phyloP scores from a whole-genome alignment of 2,113 vertebrate species.

The Oxyura jamaicensis region DNA sequence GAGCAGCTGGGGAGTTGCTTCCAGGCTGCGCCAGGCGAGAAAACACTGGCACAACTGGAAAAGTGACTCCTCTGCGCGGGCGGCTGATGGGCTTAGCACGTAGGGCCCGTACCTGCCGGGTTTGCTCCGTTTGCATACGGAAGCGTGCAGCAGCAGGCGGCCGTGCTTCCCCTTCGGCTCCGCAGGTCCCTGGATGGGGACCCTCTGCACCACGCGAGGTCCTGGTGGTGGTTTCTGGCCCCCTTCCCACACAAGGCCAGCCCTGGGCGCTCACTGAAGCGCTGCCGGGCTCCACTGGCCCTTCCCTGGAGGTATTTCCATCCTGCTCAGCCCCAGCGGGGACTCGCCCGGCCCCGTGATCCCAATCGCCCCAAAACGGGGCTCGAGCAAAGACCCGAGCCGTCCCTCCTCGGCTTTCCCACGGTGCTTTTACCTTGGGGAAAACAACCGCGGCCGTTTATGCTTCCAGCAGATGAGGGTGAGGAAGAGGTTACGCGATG shows the following conservation, averaged over 20 bases:
- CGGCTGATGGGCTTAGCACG: not conserved
- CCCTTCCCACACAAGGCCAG: not conserved
- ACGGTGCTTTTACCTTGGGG: constrained; percentile 13
- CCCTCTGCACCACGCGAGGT: not conserved
- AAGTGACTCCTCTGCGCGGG: not conserved
- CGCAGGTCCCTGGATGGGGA: accelerated
- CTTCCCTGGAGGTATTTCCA: not conserved
- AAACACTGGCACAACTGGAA: constrained; percentile 45
- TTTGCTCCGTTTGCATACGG: not conserved
- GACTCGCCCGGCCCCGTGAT: not conserved
- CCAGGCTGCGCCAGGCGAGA: not conserved
- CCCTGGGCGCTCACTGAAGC: not conserved
- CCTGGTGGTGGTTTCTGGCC: not conserved
- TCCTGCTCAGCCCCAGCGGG: not conserved
- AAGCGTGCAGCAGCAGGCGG: not conserved
- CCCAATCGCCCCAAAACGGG: not conserved
- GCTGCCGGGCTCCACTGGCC: not conserved
- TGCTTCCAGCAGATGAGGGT: constrained; percentile 44
- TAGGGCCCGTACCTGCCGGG: not conserved
- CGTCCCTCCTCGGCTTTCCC: constrained; percentile 50
- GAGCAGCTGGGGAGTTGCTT: not conserved
- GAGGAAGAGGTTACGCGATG: constrained; percentile 41
- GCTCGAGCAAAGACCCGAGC: not conserved
- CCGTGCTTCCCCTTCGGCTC: not conserved
- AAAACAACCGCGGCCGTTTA: not conserved